phyloP scores from a whole-genome alignment of 2,888 invertebrate genomes.

The Arctia plantaginis region DNA sequence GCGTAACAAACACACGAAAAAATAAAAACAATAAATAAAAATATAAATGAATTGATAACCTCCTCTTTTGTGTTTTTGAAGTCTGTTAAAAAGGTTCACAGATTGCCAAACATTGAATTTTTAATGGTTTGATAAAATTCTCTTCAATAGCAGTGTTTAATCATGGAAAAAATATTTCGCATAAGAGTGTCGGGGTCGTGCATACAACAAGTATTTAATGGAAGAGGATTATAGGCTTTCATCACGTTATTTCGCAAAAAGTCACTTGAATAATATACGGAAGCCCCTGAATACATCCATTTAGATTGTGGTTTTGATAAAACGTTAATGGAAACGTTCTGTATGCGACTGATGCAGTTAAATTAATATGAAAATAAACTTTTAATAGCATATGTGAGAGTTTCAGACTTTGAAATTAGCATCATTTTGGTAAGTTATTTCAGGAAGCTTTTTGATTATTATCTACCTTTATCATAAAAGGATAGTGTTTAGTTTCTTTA shows the following conservation, averaged over 20 bases:
- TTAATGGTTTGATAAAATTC: conserved; percentile 41
- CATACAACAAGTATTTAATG: conserved; percentile 72
- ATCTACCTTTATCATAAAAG: not conserved
- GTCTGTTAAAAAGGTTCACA: conserved; percentile 45
- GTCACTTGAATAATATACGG: conserved; percentile 65
- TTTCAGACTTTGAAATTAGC: conserved; percentile 17
- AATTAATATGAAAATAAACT: conserved; percentile 35
- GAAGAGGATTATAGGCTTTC: conserved; percentile 71
- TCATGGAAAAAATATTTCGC: conserved; percentile 63
- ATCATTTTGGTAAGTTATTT: not conserved
- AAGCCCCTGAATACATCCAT: conserved; percentile 59
- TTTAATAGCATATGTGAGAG: conserved; percentile 15
- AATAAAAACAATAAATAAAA: too few species aligned
- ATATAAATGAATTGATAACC: too few species aligned
- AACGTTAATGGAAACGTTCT: conserved; percentile 40
- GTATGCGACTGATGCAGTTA: conserved; percentile 36
- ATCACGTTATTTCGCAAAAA: conserved; percentile 67
- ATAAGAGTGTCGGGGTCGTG: conserved; percentile 58
- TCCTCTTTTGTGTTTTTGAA: too few species aligned
- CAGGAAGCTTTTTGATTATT: not conserved
- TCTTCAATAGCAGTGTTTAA: conserved; percentile 56
- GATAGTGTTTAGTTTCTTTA: not conserved
- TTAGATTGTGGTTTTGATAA: conserved; percentile 65
- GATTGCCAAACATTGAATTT: conserved; percentile 39
- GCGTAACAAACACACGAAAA: too few species aligned